A percentile compares a stretch with the other conserved stretches of the same genome.
Conservation (phyloP, 2,888 invertebrate genomes). For the Griposia aprilina region DNA sequence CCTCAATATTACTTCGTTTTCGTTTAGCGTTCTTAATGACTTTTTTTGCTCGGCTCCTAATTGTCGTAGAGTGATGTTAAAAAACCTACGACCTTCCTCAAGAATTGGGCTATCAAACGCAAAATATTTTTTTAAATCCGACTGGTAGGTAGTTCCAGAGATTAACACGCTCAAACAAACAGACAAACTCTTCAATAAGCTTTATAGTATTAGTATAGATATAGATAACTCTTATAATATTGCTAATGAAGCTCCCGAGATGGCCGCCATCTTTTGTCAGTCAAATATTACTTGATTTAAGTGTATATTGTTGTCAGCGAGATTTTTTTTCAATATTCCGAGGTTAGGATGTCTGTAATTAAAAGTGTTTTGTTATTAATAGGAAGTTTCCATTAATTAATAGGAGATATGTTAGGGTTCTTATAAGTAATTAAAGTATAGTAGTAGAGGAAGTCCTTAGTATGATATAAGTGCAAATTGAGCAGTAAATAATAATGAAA, state of each 20-base stretch:
- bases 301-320: slow-evolving; percentile 23
- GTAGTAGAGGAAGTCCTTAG: slow-evolving; percentile 1
- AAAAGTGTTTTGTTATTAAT: slow-evolving; percentile 49
- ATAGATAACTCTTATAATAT: slow-evolving; percentile 37
- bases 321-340: slow-evolving; percentile 33
- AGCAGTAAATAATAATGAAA: background rate
- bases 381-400: slow-evolving; percentile 45
- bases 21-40: too few relatives aligned
- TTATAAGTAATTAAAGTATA: background rate
- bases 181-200: too few relatives aligned
- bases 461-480: background rate
- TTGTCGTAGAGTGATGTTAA: too few relatives aligned
- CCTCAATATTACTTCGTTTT: too few relatives aligned
- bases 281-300: slow-evolving; percentile 24
- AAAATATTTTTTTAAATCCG: too few relatives aligned
- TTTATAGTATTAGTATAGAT: too few relatives aligned
- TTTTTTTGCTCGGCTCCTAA: too few relatives aligned
- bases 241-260: slow-evolving; percentile 53
- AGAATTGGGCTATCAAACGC: too few relatives aligned
- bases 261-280: slow-evolving; percentile 49
- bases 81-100: too few relatives aligned
- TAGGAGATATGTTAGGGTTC: background rate
- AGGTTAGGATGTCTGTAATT: slow-evolving; percentile 54
- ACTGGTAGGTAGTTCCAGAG: too few relatives aligned
- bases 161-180: too few relatives aligned